Base-by-base conservation (phyloP, 2,113 vertebrate genomes). In the Pithys albifrons region DNA sequence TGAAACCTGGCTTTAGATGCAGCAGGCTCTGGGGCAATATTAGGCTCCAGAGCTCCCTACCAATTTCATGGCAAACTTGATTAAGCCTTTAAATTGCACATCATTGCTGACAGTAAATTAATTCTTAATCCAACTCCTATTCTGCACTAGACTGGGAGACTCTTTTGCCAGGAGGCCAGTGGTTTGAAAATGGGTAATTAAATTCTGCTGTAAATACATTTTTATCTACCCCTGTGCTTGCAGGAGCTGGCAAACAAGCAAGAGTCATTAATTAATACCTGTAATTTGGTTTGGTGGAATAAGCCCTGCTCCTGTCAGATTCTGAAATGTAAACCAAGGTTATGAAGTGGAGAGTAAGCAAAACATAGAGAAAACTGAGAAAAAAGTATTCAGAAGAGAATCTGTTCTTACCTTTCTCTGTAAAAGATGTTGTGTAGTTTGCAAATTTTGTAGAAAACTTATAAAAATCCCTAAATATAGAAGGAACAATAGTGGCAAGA, bases 11-110 rank as follows among this genome's bases (percentile, higher is more conserved):
- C 89, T 71, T 71, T 35, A 65, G 16, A 76, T n/a, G 19, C 82
- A 10, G 52, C 82, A 96, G 74, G 86, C 97, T 73, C 93, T 22
- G 49, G 31, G 89, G 81, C 96, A 75, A 19, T 66, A 77, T 49
- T 46, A 64, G 73, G 71, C 94, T 96, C 93, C 49, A 89, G 73
- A 96, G 94, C 84, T 87, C 90, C 84, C 85, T 15, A 62, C 72
- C 74, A n/a, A 67, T 83, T 79, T 57, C 81, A 48, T 39, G 81
- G 84, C 82, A 95, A 98, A 98, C 96, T 88, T 92, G 93, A 97
- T 98, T 97, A 98, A 94, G 95, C 88, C 39, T 51, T 97, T 90
- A 88, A 84, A 96, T 83, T 95, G 95, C 93, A 97, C 94, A 95
- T 94, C 88, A 82, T 95, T 89, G 87, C 61, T 96, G 96, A 87